phyloP scores from a whole-genome alignment of 2,113 vertebrate species.

The Caranx ignobilis region DNA sequence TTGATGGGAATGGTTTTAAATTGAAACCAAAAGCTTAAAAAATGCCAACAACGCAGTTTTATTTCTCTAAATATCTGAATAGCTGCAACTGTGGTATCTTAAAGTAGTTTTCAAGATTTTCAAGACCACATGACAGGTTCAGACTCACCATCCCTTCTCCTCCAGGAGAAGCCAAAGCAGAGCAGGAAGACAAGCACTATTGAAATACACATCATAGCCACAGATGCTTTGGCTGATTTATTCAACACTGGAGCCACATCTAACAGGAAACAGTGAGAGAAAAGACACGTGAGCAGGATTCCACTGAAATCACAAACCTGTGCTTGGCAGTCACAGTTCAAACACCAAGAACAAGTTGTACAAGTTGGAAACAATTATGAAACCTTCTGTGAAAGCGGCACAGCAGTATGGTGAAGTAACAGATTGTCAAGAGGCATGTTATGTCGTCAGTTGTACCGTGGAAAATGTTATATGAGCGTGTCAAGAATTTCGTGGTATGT shows the following conservation, averaged over 20 bases:
- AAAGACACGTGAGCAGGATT: not conserved
- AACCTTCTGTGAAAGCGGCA: not conserved
- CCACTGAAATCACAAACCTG: too few relatives aligned
- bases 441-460: too few relatives aligned
- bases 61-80: not conserved
- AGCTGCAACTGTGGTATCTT: not conserved
- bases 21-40: not conserved
- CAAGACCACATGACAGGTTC: not conserved
- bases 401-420: not conserved
- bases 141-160: constrained; percentile 82
- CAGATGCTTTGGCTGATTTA: constrained; percentile 85
- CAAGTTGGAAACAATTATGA: not conserved
- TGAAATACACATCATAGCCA: constrained; percentile 86
- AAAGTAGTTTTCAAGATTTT: too few relatives aligned
- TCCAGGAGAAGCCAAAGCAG: constrained; percentile 87
- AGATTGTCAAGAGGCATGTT: too few relatives aligned
- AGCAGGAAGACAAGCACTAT: constrained; percentile 84
- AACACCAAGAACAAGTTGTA: not conserved
- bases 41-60: not conserved
- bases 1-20: too few relatives aligned
- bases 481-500: too few relatives aligned
- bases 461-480: too few relatives aligned
- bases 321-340: too few relatives aligned
- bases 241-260: constrained; percentile 74
- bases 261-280: constrained; percentile 23